Percentiles rank a stretch among this genome's conserved stretches.
Conservation (phyloP, 2,113 vertebrate genomes). For the Indicator indicator region DNA sequence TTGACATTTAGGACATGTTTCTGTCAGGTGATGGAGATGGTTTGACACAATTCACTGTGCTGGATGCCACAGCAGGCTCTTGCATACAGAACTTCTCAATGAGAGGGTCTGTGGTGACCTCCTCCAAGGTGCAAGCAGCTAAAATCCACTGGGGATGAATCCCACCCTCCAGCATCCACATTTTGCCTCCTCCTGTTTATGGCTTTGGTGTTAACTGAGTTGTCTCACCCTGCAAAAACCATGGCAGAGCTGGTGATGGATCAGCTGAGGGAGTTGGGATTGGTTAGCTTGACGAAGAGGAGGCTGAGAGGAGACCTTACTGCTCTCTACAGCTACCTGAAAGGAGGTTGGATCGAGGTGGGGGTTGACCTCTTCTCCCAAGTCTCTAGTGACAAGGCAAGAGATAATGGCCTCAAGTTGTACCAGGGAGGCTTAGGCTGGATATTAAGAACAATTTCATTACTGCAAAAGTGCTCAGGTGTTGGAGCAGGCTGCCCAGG, state of each 20-base stretch:
- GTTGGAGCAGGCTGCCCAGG: too few species aligned
- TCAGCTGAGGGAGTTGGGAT: too few species aligned
- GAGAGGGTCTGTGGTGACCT: not conserved
- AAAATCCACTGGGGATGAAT: not conserved
- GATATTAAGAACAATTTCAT: too few species aligned
- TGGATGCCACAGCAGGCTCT: not conserved
- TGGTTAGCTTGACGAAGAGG: too few species aligned
- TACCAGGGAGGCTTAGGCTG: too few species aligned
- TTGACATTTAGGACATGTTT: not conserved
- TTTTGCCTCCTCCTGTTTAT: not conserved
- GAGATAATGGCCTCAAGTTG: too few species aligned
- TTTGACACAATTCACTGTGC: not conserved
- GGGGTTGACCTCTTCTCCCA: too few species aligned
- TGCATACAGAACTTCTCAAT: not conserved
- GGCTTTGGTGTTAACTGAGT: not conserved
- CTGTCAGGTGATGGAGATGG: not conserved
- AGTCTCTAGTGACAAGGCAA: too few species aligned
- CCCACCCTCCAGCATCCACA: not conserved
- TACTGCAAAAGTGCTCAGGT: too few species aligned
- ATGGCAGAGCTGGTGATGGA: not conserved
- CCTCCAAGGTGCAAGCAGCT: not conserved
- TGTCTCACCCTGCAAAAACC: not conserved
- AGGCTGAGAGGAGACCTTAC: too few species aligned
- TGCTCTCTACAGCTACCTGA: too few species aligned
- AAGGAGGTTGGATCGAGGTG: too few species aligned